phyloP scores from a whole-genome alignment of 2,888 invertebrate species.

The Eumerus sabulonum region DNA sequence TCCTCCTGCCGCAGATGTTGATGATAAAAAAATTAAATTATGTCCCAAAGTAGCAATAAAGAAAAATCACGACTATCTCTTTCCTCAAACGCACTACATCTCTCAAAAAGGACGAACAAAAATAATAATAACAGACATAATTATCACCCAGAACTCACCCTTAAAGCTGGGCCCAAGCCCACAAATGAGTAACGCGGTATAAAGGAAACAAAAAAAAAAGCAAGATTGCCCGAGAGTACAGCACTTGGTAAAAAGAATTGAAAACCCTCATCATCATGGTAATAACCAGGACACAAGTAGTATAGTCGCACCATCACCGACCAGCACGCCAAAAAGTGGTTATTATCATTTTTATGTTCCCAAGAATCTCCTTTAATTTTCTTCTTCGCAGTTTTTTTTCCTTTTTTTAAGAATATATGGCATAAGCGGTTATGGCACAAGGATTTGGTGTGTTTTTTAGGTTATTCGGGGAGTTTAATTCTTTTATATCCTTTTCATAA shows the following conservation, averaged over 20 bases:
- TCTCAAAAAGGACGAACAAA: conserved; percentile 10
- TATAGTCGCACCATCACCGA: conserved; percentile 23
- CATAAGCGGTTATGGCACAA: conserved; percentile 3
- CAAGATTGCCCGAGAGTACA: not conserved
- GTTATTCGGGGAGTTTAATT: conserved; percentile 38
- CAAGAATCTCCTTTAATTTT: conserved; percentile 62
- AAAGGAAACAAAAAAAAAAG: conserved; percentile 8
- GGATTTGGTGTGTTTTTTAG: conserved; percentile 9
- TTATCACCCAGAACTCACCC: conserved; percentile 57
- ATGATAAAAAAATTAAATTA: conserved; percentile 58
- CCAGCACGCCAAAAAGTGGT: conserved; percentile 47
- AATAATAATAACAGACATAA: conserved; percentile 20
- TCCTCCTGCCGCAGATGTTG: conserved; percentile 38
- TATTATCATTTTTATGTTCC: conserved; percentile 68
- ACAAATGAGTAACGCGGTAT: conserved; percentile 21
- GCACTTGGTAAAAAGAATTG: conserved; percentile 55
- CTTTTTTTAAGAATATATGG: conserved; percentile 7
- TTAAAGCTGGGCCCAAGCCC: not conserved
- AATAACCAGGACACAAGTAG: conserved; percentile 43
- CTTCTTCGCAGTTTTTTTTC: conserved; percentile 41
- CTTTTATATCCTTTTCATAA: conserved; percentile 48
- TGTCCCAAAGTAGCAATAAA: conserved; percentile 60
- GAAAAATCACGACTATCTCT: conserved; percentile 54
- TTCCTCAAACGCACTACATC: conserved; percentile 14
- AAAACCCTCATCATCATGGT: conserved; percentile 50